Evolutionary conservation across 53 echinoderm and acorn worm genomes (phyloP), one percentile per base, ranked within the genome.

Genomic region (Crossaster papposus): DNA sequence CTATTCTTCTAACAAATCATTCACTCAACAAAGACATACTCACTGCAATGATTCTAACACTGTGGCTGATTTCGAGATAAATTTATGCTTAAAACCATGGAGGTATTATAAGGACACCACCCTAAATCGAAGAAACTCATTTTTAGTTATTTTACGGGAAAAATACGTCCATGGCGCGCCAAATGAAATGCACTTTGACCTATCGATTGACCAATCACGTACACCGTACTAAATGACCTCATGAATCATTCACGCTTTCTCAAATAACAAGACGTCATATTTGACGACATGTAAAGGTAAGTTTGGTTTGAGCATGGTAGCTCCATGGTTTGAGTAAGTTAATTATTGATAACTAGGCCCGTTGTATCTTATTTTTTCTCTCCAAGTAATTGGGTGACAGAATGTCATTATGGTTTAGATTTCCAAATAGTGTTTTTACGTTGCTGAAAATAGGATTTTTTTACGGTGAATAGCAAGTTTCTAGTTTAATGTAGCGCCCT

Each of bases 181-280:
- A 80, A 80, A 80, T 24, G 22, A 1, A 14, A 18, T 55, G 80
- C 54, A 80, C 80, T 80, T 80, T 80, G 58, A 80, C 80, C 80
- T 55, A 24, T 31, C 23, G 24, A 10, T 18, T 6, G 4, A 55
- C 80, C 80, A 80, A 80, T 80, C 80, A 80, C 30, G 3, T 54
- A 3, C 54, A 44, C 11, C 51, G 80, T 58, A 54, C 17, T 20
- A 22, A 2, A 12, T 14, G 22, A 54, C 50, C 12, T 54, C 33
- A 80, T 80, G 80, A 80, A 80, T 80, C 4, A 80, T 80, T 80
- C 55, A 58, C n/a, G n/a, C n/a, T n/a, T n/a, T n/a, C n/a, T n/a
- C n/a, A n/a, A n/a, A n/a, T n/a, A n/a, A n/a, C n/a, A n/a, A n/a
- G n/a, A n/a, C n/a, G n/a, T n/a, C n/a, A n/a, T n/a, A n/a, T n/a